These are phyloP conservation scores for Merops nubicus DNA, from an alignment of 2,113 vertebrate genomes.

Conservation along the genomic window DNA sequence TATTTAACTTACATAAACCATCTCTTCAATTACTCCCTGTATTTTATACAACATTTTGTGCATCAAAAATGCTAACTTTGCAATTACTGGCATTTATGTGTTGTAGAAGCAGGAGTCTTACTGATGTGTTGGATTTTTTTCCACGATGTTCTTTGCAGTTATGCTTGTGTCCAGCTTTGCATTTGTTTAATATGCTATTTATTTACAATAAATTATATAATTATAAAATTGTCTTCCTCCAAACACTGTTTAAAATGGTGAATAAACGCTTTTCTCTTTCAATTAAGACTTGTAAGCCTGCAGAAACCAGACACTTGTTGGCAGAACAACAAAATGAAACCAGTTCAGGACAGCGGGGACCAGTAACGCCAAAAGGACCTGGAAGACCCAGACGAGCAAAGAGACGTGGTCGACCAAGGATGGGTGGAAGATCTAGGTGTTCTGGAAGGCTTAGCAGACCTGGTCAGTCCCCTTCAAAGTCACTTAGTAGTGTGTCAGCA, in stretches of 20 bases:
- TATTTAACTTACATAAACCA: not conserved
- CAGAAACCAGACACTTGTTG: not conserved
- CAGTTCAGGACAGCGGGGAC: not conserved
- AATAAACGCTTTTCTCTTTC: not conserved
- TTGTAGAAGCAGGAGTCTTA: not conserved
- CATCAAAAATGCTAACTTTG: not conserved
- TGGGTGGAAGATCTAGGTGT: slow-evolving; percentile 39
- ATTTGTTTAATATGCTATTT: not conserved
- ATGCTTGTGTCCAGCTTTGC: not conserved
- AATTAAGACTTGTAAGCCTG: slow-evolving; percentile 20
- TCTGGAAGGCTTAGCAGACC: slow-evolving; percentile 69
- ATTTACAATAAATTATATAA: not conserved
- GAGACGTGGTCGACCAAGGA: slow-evolving; percentile 53
- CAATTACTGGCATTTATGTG: not conserved
- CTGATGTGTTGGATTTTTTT: not conserved
- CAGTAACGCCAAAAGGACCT: slow-evolving; percentile 68
- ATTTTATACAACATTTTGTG: not conserved
- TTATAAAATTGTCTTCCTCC: not conserved
- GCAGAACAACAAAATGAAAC: slow-evolving; percentile 27
- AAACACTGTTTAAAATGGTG: not conserved
- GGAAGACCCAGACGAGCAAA: slow-evolving; percentile 69
- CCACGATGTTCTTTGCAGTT: not conserved
- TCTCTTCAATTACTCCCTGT: not conserved
- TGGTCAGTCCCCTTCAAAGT: slow-evolving; percentile 67
- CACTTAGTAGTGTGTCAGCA: slow-evolving; percentile 44